phyloP scores from a whole-genome alignment of 1,140 invertebrate species.

The Anagrus nilaparvatae region DNA sequence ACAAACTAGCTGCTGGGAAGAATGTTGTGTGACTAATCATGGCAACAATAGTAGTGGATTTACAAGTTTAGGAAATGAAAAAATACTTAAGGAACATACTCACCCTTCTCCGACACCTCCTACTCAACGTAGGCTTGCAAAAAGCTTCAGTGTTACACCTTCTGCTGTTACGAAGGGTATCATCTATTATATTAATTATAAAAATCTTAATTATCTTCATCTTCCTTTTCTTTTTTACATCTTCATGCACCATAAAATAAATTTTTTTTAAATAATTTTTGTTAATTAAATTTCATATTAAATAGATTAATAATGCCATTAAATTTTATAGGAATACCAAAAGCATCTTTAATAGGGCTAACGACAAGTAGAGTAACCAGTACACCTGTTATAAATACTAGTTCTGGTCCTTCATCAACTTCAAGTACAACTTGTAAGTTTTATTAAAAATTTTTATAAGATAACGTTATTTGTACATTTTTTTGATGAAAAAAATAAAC shows the following conservation, averaged over 20 bases:
- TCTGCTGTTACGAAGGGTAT: constrained; percentile 52
- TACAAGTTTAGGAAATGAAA: constrained; percentile 28
- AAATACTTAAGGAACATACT: constrained; percentile 29
- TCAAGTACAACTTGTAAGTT: constrained; percentile 55
- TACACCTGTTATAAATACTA: constrained; percentile 56
- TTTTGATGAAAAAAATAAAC: constrained; percentile 3
- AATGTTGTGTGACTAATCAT: constrained; percentile 35
- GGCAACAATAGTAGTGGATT: constrained; percentile 26
- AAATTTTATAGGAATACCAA: constrained; percentile 56
- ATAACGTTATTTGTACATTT: not conserved
- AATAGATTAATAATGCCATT: constrained; percentile 1
- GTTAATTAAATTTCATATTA: not conserved
- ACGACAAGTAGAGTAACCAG: constrained; percentile 56
- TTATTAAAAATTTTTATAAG: not conserved
- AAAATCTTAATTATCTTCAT: no score
- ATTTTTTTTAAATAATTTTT: constrained; percentile 2
- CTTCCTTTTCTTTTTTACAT: constrained; percentile 8
- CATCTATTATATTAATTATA: no score
- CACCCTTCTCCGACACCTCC: constrained; percentile 64
- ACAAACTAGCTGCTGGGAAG: constrained; percentile 42
- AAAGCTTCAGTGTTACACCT: constrained; percentile 77
- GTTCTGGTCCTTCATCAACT: constrained; percentile 57
- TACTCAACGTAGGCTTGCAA: constrained; percentile 70
- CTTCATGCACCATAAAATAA: no score
- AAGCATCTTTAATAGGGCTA: constrained; percentile 65